These are phyloP conservation scores for Tetranychus urticae DNA, from an alignment of 1,140 invertebrate species.

Conservation along the genomic window DNA sequence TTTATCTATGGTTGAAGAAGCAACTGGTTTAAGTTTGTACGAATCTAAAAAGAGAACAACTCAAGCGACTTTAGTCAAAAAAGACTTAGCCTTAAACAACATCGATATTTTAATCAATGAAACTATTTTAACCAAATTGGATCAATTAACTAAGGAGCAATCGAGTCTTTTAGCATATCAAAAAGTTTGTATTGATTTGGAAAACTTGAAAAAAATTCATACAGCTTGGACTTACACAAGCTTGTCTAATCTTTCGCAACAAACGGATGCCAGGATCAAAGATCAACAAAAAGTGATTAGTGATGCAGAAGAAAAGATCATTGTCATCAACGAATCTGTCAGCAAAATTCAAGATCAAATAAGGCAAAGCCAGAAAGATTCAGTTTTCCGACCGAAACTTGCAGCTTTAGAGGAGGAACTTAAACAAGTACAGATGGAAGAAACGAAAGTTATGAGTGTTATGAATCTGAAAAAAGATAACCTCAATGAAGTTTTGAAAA, in stretches of 20 bases:
- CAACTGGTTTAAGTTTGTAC: conserved; percentile 92
- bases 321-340: conserved; percentile 21
- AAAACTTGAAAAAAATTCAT: conserved; percentile 50
- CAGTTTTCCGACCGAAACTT: conserved; percentile 37
- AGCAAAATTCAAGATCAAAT: conserved; percentile 21
- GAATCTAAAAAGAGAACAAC: conserved; percentile 75
- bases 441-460: conserved; percentile 38
- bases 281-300: conserved; percentile 13
- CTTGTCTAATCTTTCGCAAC: conserved; percentile 24
- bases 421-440: conserved; percentile 34
- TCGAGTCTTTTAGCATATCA: conserved; percentile 67
- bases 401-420: conserved; percentile 35
- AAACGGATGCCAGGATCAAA: conserved; percentile 25
- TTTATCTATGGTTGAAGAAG: conserved; percentile 95
- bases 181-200: conserved; percentile 48
- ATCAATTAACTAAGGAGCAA: conserved; percentile 62
- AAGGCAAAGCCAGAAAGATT: conserved; percentile 15
- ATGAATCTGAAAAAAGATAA: conserved; percentile 40
- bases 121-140: conserved; percentile 63
- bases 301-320: conserved; percentile 10
- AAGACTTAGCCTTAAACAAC: conserved; percentile 68
- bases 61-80: conserved; percentile 71
- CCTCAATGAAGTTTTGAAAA: conserved; percentile 40
- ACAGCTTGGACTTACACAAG: conserved; percentile 45
- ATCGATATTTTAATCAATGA: conserved; percentile 56